These are phyloP conservation scores for Bergia puertoricense DNA, from an alignment of 92 coral and sea anemone species.

Conservation along the genomic window DNA sequence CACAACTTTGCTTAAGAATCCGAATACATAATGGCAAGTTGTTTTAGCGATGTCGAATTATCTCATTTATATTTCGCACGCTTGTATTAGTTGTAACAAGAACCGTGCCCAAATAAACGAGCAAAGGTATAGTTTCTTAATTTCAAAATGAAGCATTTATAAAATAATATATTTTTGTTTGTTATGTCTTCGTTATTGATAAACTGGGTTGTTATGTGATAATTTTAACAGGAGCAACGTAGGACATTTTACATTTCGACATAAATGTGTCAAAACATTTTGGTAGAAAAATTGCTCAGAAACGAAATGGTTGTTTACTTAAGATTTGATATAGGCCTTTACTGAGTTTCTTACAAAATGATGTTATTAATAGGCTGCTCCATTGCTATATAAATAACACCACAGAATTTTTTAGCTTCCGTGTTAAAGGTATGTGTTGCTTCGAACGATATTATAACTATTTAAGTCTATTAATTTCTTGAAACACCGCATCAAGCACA, in stretches of 20 bases:
- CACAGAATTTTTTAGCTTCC: neutral
- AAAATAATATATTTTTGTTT: no score
- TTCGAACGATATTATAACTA: neutral
- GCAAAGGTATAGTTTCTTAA: no score
- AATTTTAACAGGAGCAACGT: neutral
- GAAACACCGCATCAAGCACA: neutral
- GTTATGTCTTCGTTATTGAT: no score
- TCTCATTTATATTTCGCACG: neutral
- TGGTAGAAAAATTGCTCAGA: neutral
- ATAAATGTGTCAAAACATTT: no score
- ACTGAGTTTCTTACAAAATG: neutral
- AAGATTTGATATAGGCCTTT: no score
- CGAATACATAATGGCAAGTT: no score
- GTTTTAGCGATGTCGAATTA: no score
- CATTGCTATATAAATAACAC: neutral
- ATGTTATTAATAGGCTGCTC: neutral
- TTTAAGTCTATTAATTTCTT: no score
- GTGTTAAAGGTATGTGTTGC: no score
- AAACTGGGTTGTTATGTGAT: neutral
- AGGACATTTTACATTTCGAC: neutral
- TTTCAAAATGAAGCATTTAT: no score
- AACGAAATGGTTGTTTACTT: no score
- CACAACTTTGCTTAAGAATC: no score
- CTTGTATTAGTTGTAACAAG: neutral
- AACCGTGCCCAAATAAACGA: neutral